Conservation (phyloP, 2,113 vertebrate species). For the Crotalus horridus region DNA sequence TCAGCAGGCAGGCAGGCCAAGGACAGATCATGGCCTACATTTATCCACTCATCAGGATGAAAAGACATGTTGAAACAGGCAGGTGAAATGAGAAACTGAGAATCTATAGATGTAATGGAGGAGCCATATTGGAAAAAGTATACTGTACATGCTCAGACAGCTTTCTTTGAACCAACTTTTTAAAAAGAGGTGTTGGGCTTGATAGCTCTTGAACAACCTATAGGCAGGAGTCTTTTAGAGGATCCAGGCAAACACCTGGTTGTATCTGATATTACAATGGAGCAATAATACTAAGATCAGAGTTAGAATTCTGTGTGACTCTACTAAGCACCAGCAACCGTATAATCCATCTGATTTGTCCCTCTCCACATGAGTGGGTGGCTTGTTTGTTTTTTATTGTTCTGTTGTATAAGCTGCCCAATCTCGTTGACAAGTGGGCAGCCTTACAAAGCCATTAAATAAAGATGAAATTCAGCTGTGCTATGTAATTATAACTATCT, state of each 20-base stretch:
- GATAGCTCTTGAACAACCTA: neutral
- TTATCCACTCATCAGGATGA: neutral
- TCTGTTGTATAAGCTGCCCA: neutral
- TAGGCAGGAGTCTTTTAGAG: neutral
- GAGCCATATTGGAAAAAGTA: neutral
- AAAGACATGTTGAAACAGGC: neutral
- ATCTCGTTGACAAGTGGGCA: neutral
- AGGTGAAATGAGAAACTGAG: neutral
- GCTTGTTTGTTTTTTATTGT: neutral
- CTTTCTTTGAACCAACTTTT: neutral
- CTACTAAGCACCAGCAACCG: neutral
- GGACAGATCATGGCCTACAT: neutral
- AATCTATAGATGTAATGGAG: neutral
- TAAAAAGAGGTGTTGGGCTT: neutral
- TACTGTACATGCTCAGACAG: neutral
- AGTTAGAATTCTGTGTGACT: neutral
- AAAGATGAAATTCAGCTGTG: neutral
- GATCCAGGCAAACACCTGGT: neutral
- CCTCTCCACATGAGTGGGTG: neutral
- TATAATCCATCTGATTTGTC: neutral
- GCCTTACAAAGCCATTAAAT: neutral
- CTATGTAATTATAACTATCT: neutral
- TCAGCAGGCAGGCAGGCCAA: neutral
- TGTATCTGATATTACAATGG: neutral
- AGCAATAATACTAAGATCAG: neutral